Base-by-base conservation (phyloP, 2,888 invertebrate species). In the Acanthosepion esculentum region DNA sequence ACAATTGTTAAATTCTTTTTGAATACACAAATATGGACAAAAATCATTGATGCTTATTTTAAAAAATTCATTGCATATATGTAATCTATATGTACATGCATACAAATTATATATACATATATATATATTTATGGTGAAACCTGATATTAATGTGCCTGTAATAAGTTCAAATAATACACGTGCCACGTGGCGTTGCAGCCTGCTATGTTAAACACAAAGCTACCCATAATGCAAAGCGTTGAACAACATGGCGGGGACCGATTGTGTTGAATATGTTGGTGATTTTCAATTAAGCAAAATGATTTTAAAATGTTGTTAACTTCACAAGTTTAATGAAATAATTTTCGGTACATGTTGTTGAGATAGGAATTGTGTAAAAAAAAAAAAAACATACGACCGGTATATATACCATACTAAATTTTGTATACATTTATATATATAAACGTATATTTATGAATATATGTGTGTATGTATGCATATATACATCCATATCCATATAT, bases 91-190 rank as follows among this genome's bases (percentile, higher is more conserved):
- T 78, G 33, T 78, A 78, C n/a, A 78, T 78, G 33, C 33, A n/a
- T 78, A 78, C n/a, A 78, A 15, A 78, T 78, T 78, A 78, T 78
- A n/a, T 78, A 78, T 78, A 78, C n/a, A 78, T 78, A 78, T 78
- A 78, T 78, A 78, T 64, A 64, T 64, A 64, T 64, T 29, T 8
- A 64, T 8, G 78, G 78, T 78, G n/a, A 8, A 78, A 78, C n/a
- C 78, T 78, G n/a, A 78, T 78, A 78, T 78, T 78, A 78, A 78
- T 78, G 78, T 78, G 78, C 78, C 78, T 78, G 78, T 78, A 78
- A 64, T 78, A 78, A 78, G 78, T 78, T 18, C 20, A 78, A 10
- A 78, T n/a, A 78, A 78, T 78, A 78, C 78, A n/a, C 78, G 78
- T 78, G 78, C 29, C 78, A 78, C 8, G 7, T 78, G 78, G 12